Conservation (phyloP, 2,888 invertebrate species). For the Ligdia adustata region DNA sequence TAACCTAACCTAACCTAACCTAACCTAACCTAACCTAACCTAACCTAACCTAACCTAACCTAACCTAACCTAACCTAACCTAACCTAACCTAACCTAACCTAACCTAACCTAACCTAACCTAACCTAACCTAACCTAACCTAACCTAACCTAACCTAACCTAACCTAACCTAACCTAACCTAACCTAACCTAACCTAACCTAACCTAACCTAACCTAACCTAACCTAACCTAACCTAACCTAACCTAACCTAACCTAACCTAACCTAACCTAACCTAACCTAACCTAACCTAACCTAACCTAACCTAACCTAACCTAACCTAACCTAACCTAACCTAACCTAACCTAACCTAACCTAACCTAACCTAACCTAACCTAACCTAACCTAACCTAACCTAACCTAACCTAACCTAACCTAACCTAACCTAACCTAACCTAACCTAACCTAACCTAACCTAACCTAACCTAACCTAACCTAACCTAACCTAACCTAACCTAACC, state of each 20-base stretch:
- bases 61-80: conserved; percentile 22
- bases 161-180: background rate
- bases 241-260: conserved; percentile 25
- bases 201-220: conserved; percentile 5
- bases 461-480: conserved; percentile 16
- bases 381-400: conserved; percentile 16
- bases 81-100: conserved; percentile 22
- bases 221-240: conserved; percentile 22
- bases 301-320: conserved; percentile 19
- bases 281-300: conserved; percentile 25
- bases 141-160: conserved; percentile 7
- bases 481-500: no score
- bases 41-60: conserved; percentile 22
- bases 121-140: conserved; percentile 20
- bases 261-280: conserved; percentile 25
- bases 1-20: conserved; percentile 22
- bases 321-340: conserved; percentile 11
- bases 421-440: conserved; percentile 16
- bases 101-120: conserved; percentile 22
- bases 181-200: background rate
- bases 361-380: no score
- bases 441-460: conserved; percentile 16
- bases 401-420: no score
- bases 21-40: conserved; percentile 22
- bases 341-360: conserved; percentile 14